Evolutionary conservation across 1,140 invertebrate species (phyloP), one percentile per base, ranked within the genome.

Genomic region (Phymastichus coffea): DNA sequence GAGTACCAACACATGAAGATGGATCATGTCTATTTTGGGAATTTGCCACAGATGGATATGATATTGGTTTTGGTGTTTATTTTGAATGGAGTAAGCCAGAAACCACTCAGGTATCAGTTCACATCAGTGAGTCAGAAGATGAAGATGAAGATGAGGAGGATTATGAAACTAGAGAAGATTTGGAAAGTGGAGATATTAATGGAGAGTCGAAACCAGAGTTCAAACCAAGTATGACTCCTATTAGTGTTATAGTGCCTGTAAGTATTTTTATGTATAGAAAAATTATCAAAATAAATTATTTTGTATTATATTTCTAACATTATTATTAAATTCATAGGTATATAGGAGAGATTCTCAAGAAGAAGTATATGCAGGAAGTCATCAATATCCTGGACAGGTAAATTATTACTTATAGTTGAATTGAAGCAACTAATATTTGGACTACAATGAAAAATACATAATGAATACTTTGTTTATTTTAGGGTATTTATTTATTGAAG

Each of bases 1-100:
- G 97, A 54, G 98, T 99, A 22, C 98, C 98, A 14, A 99, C 98
- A 0, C 95, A 99, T 76, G 86, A 91, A 64, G 91, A 95, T 70
- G 97, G 97, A 0, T 87, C 89, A 1, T 93, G 92, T 71, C 80
- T 99, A n/a, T 98, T 96, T 77, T 99, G 97, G 97, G 98, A 99
- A 81, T 99, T 99, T 80, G 95, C 96, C 8, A 99, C 97, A 0
- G 98, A 99, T 76, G 88, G 87, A 69, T 99, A 98, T 77, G 98
- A 99, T 74, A 95, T 99, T 69, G 97, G 96, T 46, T 99, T 99
- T 81, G 98, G 97, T 6, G 87, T 99, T 40, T 98, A 92, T 76
- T 99, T 99, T 78, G 97, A 99, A 80, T 99, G 96, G 95, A 92
- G 88, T 3, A 92, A 93, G 69, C 90, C 89, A 12, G 84, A 85